Conservation (phyloP, 2,113 vertebrate species). For the Podarcis muralis region DNA sequence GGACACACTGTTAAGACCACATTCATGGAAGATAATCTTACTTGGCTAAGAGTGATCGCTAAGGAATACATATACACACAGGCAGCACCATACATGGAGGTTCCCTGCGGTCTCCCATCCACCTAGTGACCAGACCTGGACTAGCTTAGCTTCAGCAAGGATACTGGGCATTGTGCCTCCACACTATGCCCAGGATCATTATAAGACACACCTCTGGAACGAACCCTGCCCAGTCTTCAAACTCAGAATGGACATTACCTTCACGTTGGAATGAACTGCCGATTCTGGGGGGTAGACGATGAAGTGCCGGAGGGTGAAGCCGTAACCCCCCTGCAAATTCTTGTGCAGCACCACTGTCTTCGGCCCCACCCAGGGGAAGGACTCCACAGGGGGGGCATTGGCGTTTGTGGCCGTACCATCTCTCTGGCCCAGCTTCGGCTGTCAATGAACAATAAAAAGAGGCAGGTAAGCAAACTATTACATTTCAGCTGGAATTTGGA, state of each 20-base stretch:
- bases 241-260: conserved; percentile 75
- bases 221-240: background rate
- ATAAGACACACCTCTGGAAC: background rate
- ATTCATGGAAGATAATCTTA: no score
- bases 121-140: background rate
- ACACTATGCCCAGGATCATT: background rate
- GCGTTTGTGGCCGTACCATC: conserved; percentile 84
- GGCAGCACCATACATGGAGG: background rate
- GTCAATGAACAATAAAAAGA: background rate
- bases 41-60: no score
- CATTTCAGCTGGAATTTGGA: background rate
- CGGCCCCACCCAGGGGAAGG: conserved; percentile 86
- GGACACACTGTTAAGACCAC: no score
- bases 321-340: conserved; percentile 91
- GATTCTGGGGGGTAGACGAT: conserved; percentile 97
- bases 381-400: conserved; percentile 81
- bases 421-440: conserved; percentile 79
- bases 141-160: background rate
- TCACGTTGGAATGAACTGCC: conserved; percentile 81
- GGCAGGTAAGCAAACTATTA: accelerated
- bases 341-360: conserved; percentile 89
- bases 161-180: background rate
- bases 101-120: background rate
- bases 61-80: no score
- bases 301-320: conserved; percentile 97